A percentile compares a stretch with the other conserved stretches of the same genome.
These are phyloP conservation scores for Acholoe squamosa DNA, from an alignment of 2,888 invertebrate species.

Conservation along the genomic window DNA sequence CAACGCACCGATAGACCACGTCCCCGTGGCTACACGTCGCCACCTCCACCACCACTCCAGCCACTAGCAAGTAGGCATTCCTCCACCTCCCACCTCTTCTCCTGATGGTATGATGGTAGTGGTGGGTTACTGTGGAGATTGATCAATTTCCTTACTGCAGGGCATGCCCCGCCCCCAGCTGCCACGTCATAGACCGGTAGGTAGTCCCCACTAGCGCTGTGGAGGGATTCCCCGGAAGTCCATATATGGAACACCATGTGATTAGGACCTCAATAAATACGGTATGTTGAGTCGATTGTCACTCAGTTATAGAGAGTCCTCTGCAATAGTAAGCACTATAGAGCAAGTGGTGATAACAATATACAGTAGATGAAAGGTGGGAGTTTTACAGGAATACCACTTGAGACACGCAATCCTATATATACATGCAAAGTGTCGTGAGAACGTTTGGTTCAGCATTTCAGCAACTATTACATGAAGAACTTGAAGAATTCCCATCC, in stretches of 20 bases:
- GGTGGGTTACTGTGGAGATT: slow-evolving; percentile 13
- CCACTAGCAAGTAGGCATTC: neutral
- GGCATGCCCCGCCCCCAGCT: slow-evolving; percentile 47
- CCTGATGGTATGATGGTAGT: neutral
- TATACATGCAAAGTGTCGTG: neutral
- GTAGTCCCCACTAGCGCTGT: neutral
- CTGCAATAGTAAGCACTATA: neutral
- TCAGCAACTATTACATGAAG: neutral
- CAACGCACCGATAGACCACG: neutral
- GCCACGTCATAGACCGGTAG: neutral
- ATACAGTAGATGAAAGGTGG: neutral
- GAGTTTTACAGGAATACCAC: slow-evolving; percentile 4
- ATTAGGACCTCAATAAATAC: slow-evolving; percentile 58
- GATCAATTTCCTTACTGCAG: slow-evolving; percentile 31
- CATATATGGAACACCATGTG: slow-evolving; percentile 58
- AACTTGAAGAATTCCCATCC: neutral
- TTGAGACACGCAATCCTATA: neutral
- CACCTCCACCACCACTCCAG: neutral
- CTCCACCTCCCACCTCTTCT: neutral
- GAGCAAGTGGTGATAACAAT: neutral
- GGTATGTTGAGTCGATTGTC: slow-evolving; percentile 17
- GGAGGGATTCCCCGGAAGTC: slow-evolving; percentile 49
- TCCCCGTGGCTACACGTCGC: neutral
- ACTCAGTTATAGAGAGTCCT: neutral
- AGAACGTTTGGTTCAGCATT: neutral